These are phyloP conservation scores for Brachyopa scutellaris DNA, from an alignment of 2,888 invertebrate genomes.

Conservation along the genomic window DNA sequence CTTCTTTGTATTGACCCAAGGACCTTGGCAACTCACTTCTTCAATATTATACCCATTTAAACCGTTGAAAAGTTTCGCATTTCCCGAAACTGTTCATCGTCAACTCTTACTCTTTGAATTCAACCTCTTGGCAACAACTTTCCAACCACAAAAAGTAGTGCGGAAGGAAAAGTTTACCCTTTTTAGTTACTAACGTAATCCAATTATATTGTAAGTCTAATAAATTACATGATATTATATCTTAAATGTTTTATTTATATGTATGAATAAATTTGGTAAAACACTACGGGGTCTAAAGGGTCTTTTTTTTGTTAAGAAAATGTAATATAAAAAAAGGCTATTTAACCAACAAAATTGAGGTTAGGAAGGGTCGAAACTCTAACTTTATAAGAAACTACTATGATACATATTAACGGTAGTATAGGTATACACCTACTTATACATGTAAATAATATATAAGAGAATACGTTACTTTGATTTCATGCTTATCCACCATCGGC, in stretches of 20 bases:
- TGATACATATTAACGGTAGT: no score
- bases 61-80: background rate
- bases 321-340: background rate
- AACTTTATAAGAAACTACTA: conserved; percentile 12
- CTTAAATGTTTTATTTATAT: background rate
- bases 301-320: no score
- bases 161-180: conserved; percentile 18
- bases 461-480: conserved; percentile 73
- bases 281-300: conserved; percentile 4
- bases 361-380: background rate
- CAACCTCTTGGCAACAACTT: background rate
- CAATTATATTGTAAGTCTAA: background rate
- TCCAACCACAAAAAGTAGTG: background rate
- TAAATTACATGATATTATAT: background rate
- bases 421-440: background rate
- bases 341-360: conserved; percentile 10
- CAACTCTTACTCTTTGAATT: no score
- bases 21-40: background rate
- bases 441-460: conserved; percentile 46
- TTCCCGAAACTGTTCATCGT: background rate
- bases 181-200: background rate
- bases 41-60: background rate
- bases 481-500: conserved; percentile 73
- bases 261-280: conserved; percentile 8
- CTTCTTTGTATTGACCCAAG: no score